These are phyloP conservation scores for Drosophila diplacantha DNA, from an alignment of 2,888 invertebrate genomes.

Conservation along the genomic window DNA sequence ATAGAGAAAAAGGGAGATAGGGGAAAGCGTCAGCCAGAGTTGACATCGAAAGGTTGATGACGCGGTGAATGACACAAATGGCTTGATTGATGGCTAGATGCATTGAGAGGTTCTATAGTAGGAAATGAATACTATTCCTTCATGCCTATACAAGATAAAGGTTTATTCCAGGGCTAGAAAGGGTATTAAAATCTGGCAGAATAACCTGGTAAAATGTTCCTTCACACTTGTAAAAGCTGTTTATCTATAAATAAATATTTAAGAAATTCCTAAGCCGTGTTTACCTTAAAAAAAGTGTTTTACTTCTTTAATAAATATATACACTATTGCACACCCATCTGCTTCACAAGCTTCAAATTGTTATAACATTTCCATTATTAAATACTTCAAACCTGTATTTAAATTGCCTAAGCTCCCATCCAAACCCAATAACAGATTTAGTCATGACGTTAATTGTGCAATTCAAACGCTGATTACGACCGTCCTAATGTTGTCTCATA, in stretches of 20 bases:
- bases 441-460: neutral
- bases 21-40: constrained; percentile 1
- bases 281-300: too few relatives aligned
- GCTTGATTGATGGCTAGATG: constrained; percentile 20
- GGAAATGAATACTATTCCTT: neutral
- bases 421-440: neutral
- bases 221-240: too few relatives aligned
- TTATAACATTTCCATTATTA: neutral
- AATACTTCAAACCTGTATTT: neutral
- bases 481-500: constrained; percentile 11
- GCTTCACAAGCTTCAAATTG: neutral
- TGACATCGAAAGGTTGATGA: constrained; percentile 29
- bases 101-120: neutral
- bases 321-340: neutral
- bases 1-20: neutral
- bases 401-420: neutral
- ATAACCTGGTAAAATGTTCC: neutral
- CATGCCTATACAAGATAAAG: neutral
- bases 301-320: neutral
- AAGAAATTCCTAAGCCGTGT: neutral
- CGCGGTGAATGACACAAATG: constrained; percentile 17
- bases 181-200: too few relatives aligned
- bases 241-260: neutral
- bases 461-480: constrained; percentile 26
- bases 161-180: neutral